Evolutionary conservation across 2,797 vertebrate species (phyloP).

Genomic region (Neosilurus mollespiculum): DNA sequence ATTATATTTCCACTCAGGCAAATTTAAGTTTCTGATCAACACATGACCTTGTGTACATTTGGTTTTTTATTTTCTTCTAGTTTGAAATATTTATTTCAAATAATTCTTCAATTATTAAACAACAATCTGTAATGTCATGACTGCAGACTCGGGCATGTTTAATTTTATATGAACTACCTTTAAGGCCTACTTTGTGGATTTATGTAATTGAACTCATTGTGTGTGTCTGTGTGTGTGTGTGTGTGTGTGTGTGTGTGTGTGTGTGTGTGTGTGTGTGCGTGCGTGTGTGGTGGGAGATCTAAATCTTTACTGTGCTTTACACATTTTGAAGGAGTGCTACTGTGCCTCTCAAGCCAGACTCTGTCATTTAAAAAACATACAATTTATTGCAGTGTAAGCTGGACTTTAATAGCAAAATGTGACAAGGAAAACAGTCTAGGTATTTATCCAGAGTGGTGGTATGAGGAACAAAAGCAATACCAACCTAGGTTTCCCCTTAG

Average conservation of each 20-base stretch:
- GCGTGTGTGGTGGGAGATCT: too few relatives aligned
- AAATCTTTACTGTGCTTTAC: not conserved
- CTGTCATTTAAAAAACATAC: not conserved
- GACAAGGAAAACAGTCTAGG: constrained; percentile 6
- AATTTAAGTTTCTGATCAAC: too few relatives aligned
- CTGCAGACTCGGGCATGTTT: not conserved
- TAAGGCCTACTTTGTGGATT: not conserved
- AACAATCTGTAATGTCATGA: too few relatives aligned
- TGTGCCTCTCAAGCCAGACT: not conserved
- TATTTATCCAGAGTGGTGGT: not conserved
- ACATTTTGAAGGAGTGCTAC: not conserved
- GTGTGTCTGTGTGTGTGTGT: too few relatives aligned
- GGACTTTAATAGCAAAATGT: not conserved
- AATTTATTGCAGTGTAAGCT: not conserved
- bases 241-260: too few relatives aligned
- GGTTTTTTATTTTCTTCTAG: too few relatives aligned
- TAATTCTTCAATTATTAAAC: not conserved
- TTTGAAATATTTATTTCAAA: not conserved
- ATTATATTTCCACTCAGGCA: too few relatives aligned
- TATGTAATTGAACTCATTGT: not conserved
- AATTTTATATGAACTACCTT: not conserved
- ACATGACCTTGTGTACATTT: too few relatives aligned
- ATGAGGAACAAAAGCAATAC: not conserved
- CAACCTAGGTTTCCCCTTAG: not conserved
- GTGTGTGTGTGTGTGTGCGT: too few relatives aligned